Conservation (phyloP, 2,888 invertebrate genomes). For the Antitype chi region DNA sequence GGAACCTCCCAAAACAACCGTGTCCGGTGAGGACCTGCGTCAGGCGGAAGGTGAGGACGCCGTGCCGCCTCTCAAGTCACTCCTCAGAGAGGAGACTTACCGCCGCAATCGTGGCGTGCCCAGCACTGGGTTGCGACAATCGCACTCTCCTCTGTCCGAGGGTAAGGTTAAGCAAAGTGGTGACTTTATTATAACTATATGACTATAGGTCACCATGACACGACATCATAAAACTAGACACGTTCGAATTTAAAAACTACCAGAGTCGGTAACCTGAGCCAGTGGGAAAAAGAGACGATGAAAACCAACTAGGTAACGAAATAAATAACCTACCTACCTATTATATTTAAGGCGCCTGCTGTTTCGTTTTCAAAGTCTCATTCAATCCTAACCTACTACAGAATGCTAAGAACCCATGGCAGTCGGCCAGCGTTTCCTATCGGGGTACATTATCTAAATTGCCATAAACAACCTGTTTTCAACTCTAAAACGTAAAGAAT, state of each 20-base stretch:
- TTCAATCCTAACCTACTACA: conserved; percentile 27
- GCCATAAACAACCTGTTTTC: conserved; percentile 52
- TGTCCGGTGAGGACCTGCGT: no score
- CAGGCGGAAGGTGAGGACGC: no score
- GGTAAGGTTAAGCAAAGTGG: not conserved
- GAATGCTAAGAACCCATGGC: conserved; percentile 67
- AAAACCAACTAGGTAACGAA: not conserved
- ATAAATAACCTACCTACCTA: not conserved
- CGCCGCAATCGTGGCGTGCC: no score
- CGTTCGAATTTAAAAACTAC: not conserved
- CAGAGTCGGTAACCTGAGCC: not conserved
- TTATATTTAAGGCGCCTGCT: not conserved
- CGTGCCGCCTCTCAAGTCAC: no score
- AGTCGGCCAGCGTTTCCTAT: conserved; percentile 75
- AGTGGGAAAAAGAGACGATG: not conserved
- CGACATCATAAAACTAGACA: no score
- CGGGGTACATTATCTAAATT: conserved; percentile 21
- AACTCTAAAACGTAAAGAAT: conserved; percentile 55
- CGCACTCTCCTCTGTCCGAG: no score
- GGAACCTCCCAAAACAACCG: no score
- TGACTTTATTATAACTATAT: not conserved
- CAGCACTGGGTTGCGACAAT: no score
- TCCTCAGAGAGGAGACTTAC: no score
- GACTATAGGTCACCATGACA: not conserved
- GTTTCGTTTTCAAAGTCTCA: conserved; percentile 16